phyloP scores from a whole-genome alignment of 2,113 vertebrate genomes.

The Dicaeum eximium region DNA sequence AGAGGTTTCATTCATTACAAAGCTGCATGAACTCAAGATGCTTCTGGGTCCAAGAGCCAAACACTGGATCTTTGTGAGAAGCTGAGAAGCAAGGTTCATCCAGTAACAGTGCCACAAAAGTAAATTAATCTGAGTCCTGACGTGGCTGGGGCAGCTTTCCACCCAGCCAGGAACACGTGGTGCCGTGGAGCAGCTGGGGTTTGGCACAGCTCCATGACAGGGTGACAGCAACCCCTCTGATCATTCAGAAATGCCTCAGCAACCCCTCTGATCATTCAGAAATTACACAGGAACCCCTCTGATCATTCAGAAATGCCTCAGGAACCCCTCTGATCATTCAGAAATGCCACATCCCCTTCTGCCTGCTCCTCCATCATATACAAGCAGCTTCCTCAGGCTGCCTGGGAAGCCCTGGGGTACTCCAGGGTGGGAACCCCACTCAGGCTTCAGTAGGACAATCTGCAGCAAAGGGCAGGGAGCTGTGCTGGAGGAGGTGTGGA shows the following conservation, averaged over 20 bases:
- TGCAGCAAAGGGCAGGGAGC: background rate
- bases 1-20: background rate
- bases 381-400: background rate
- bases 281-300: background rate
- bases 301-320: too few species aligned
- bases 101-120: background rate
- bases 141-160: background rate
- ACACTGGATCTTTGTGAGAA: background rate
- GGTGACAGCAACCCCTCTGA: background rate
- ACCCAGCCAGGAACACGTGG: rapidly evolving
- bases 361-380: rapidly evolving
- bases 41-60: background rate
- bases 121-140: background rate
- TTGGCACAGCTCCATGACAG: rapidly evolving
- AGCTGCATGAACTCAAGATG: background rate
- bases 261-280: background rate
- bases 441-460: background rate
- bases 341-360: background rate
- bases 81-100: background rate
- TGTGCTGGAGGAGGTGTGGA: background rate
- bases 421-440: background rate
- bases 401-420: rapidly evolving
- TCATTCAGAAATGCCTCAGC: too few species aligned
- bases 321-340: background rate
- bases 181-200: rapidly evolving